phyloP scores from a whole-genome alignment of 1,140 invertebrate species.

The Anastrepha obliqua region DNA sequence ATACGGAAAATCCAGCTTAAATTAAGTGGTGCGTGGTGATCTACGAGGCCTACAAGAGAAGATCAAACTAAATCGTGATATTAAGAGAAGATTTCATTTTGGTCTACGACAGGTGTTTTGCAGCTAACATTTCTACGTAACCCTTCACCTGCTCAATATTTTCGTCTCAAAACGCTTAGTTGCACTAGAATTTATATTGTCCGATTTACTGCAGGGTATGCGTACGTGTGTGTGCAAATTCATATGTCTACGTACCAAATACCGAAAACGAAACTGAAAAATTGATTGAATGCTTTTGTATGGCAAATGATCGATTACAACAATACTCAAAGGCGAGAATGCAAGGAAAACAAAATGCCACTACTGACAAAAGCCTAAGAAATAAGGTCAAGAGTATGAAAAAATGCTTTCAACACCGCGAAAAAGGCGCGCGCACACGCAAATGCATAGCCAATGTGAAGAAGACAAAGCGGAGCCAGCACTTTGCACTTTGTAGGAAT shows the following conservation, averaged over 20 bases:
- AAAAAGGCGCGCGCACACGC: not conserved
- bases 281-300: slow-evolving; percentile 51
- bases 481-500: slow-evolving; percentile 46
- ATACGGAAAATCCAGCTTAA: too few species aligned
- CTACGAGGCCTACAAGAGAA: too few species aligned
- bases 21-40: too few species aligned
- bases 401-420: slow-evolving; percentile 44
- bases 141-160: too few species aligned
- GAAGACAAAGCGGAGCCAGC: slow-evolving; percentile 41
- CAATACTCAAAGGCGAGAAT: slow-evolving; percentile 23
- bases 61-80: too few species aligned
- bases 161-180: too few species aligned
- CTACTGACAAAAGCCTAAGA: not conserved
- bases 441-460: not conserved
- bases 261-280: slow-evolving; percentile 36
- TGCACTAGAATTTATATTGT: too few species aligned
- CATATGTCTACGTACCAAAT: not conserved
- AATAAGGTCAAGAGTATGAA: slow-evolving; percentile 49
- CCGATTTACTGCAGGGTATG: not conserved
- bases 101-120: too few species aligned
- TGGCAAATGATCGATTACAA: slow-evolving; percentile 42
- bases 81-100: too few species aligned
- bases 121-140: too few species aligned
- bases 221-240: not conserved
- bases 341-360: slow-evolving; percentile 14